Percentiles rank a stretch among this genome's conserved stretches.
Conservation (phyloP, 2,113 vertebrate species). For the Pelodiscus sinensis region DNA sequence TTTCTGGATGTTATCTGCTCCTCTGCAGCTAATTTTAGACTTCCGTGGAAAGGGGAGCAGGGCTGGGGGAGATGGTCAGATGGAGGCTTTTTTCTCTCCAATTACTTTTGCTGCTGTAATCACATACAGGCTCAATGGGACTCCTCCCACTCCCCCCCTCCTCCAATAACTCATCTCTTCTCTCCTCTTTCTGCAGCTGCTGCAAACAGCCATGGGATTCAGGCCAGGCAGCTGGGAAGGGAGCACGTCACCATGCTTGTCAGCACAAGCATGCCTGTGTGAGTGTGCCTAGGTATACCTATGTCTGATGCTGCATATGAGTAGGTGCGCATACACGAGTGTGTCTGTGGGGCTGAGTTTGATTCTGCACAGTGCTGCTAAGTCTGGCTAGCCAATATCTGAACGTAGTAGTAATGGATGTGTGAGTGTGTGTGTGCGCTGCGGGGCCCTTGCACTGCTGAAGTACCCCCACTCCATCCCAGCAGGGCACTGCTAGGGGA, state of each 20-base stretch:
- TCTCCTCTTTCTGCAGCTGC: neutral
- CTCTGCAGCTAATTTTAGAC: conserved; percentile 22
- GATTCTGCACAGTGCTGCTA: neutral
- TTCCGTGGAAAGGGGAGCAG: neutral
- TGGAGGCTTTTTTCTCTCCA: neutral
- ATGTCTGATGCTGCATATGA: neutral
- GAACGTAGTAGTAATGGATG: rapidly evolving
- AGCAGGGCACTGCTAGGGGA: neutral
- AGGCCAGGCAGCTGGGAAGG: neutral
- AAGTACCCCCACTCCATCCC: neutral
- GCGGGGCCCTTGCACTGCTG: neutral
- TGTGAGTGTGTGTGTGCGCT: neutral
- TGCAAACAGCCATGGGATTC: rapidly evolving
- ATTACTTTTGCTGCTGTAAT: conserved; percentile 17
- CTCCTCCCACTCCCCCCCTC: neutral
- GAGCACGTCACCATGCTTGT: neutral
- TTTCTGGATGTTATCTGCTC: neutral
- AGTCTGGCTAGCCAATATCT: neutral
- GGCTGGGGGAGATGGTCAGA: neutral
- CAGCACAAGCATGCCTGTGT: neutral
- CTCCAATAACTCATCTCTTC: neutral
- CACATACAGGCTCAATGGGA: neutral
- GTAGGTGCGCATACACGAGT: neutral
- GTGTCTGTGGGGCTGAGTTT: neutral
- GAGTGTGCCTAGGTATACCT: neutral